These are phyloP conservation scores for Gallinago undulata DNA, from an alignment of 2,113 vertebrate species.

Conservation along the genomic window DNA sequence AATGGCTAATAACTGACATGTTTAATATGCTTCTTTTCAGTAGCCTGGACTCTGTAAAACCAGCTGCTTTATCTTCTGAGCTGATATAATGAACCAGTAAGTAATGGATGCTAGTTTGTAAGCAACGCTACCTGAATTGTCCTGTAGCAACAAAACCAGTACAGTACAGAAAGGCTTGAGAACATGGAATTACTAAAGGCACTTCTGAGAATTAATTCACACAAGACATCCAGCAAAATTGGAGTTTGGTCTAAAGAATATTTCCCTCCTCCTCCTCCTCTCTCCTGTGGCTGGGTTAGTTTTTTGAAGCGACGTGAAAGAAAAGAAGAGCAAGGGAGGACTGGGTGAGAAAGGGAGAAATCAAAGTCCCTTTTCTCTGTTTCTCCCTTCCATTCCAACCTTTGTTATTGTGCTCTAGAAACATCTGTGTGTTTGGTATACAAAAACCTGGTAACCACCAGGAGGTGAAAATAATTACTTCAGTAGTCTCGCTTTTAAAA, in stretches of 20 bases:
- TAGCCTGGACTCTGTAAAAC: background rate
- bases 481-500: background rate
- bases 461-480: background rate
- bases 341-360: background rate
- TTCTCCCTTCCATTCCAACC: background rate
- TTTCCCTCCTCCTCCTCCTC: background rate
- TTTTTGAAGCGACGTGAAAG: background rate
- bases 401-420: background rate
- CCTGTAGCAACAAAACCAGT: background rate
- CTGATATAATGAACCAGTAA: background rate
- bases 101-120: rapidly evolving
- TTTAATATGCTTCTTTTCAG: conserved; percentile 1
- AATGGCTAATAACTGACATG: background rate
- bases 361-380: background rate
- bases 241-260: background rate
- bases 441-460: background rate
- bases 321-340: background rate
- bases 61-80: background rate
- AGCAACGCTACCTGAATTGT: background rate
- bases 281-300: background rate
- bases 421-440: background rate
- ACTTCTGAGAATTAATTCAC: conserved; percentile 20
- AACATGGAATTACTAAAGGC: background rate
- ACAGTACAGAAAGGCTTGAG: background rate
- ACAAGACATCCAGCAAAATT: background rate